These are phyloP conservation scores for Drosophila chauvacae DNA, from an alignment of 1,140 invertebrate genomes.

Conservation along the genomic window DNA sequence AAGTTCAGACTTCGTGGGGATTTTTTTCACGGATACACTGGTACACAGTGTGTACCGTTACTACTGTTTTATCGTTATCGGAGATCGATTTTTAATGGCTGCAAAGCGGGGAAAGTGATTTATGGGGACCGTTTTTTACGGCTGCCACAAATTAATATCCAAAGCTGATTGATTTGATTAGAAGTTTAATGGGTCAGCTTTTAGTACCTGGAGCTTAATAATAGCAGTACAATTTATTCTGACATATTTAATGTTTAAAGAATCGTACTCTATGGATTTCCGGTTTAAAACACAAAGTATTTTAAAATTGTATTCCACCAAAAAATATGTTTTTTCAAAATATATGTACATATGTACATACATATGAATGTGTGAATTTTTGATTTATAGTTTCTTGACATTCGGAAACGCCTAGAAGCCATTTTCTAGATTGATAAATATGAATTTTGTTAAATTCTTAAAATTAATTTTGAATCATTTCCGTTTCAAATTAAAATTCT, in stretches of 20 bases:
- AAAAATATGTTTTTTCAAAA: neutral
- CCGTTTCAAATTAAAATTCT: neutral
- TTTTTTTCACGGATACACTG: conserved; percentile 8
- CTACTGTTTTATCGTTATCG: conserved; percentile 38
- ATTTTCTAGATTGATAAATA: neutral
- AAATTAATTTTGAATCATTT: neutral
- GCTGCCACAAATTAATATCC: conserved; percentile 40
- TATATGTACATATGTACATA: neutral
- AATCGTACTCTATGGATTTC: neutral
- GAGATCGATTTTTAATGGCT: conserved; percentile 57
- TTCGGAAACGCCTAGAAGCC: neutral
- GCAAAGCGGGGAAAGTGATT: conserved; percentile 51
- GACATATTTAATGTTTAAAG: neutral
- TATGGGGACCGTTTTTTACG: conserved; percentile 45
- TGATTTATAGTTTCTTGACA: conserved; percentile 1
- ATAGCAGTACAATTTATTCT: neutral
- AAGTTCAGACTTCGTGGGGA: conserved; percentile 17
- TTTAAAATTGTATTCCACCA: neutral
- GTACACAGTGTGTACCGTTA: conserved; percentile 5
- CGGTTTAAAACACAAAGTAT: neutral
- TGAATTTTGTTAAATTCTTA: too few species aligned
- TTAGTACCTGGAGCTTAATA: neutral
- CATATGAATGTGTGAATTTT: too few species aligned
- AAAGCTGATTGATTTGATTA: conserved; percentile 10
- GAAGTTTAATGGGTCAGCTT: conserved; percentile 6